Base-by-base conservation (phyloP, 2,113 vertebrate species). In the Ivindomyrus marchei region DNA sequence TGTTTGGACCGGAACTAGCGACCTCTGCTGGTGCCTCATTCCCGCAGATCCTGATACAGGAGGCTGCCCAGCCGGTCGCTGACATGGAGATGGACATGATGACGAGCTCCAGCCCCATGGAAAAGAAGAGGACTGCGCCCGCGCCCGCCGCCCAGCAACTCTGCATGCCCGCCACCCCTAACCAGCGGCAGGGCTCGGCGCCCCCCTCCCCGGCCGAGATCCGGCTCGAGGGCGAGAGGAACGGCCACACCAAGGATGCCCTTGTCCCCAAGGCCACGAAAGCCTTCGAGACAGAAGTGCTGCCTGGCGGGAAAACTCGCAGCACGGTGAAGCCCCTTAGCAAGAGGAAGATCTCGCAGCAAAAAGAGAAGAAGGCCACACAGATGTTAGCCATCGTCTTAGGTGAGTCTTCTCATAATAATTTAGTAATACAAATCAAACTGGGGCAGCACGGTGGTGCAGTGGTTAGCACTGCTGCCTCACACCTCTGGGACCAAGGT, bases 241-340 rank as follows among this genome's bases (percentile, higher is more conserved):
- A 99, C 0, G 98, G 97, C 42, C 97, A 98, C 6, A 91, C 96
- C 89, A 96, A 95, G 94, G 95, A 96, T 87, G 92, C 93, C 80
- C 58, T 56, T 2, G 88, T 91, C 31, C 94, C 96, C 17, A 96
- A 94, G 90, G 95, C 95, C 89, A 92, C 96, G 92, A 99, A 96
- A 95, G 94, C 95, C 91, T 98, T 98, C 90, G 97, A 99, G 96
- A 98, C 97, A 46, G 97, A 99, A 93, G 94, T 97, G 74, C 96
- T 99, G 95, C 97, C 97, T 90, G 98, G 98, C 7, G 98, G 98
- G 92, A 99, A 99, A 94, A 97, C 96, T 42, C 97, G 97, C 94
- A 98, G 97, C 49, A 98, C 97, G 2, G 95, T 99, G 90, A 99
- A 98, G 95, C 95, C 95, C 53, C 92, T 99, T 89, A 99, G 96